Evolutionary conservation across 1,140 invertebrate species (phyloP), one percentile per base, ranked within the genome.

Genomic region (Spodoptera frugiperda): DNA sequence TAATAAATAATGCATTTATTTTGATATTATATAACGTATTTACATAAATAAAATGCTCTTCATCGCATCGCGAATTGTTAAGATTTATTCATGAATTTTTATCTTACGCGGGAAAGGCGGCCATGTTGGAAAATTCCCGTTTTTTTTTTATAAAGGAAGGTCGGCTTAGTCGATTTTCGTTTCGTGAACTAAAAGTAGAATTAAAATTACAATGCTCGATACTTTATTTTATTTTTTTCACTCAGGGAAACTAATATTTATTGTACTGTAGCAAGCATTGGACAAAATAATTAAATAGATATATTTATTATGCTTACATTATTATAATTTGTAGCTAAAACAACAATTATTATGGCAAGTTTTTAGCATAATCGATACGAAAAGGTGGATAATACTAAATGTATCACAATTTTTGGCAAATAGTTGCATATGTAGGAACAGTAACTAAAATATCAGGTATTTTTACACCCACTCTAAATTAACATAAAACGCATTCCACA

Each of bases 151-250:
- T 55, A 83, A 88, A 89, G 87, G 88, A 88, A 88, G 87, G 87
- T 91, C 88, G 87, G 77, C 76, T 70, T 63, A 80, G 76, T 90
- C 89, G 89, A 77, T 84, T 79, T 78, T 89, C 89, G 89, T 88
- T 90, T 91, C 89, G 89, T 78, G 65, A 72, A 79, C 76, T 81
- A 81, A 75, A 83, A 83, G 53, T 81, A 84, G 76, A 80, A 85
- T 65, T 78, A 85, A 80, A 87, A 87, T 85, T 82, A 82, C 83
- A 91, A 90, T 88, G 88, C 89, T 89, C 87, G 78, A 86, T 80
- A 76, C 78, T 55, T 78, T n/a, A n/a, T n/a, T n/a, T n/a, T n/a
- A n/a, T n/a, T 77, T 82, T 82, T 82, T 84, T 80, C 78, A 83
- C 81, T 79, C 77, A 57, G 49, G 51, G 80, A 83, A 82, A 82